Evolutionary conservation across 92 coral and sea anemone species (phyloP).

Genomic region (Epizoanthus ramosus): DNA sequence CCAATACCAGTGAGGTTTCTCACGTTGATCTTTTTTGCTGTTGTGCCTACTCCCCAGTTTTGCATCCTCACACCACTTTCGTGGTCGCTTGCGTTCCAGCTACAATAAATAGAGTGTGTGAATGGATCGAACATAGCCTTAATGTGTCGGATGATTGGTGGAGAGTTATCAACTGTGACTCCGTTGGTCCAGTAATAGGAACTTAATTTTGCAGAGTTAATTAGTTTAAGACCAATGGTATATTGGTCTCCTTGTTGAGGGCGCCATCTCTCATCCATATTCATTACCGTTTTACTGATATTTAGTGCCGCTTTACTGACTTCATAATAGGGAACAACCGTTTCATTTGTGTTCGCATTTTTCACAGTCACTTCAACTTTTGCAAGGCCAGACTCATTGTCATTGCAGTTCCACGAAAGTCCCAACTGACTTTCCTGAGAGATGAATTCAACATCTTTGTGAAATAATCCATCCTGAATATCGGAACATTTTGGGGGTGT

Average conservation of each 20-base stretch:
- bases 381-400: slow-evolving; percentile 64
- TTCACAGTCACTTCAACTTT: slow-evolving; percentile 61
- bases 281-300: no score
- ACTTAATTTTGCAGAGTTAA: slow-evolving; percentile 62
- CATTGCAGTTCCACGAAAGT: slow-evolving; percentile 72
- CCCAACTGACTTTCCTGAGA: slow-evolving; percentile 40
- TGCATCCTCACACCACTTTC: slow-evolving; percentile 67
- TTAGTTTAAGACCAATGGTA: slow-evolving; percentile 62
- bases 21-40: slow-evolving; percentile 59
- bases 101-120: slow-evolving; percentile 32
- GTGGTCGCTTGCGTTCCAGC: slow-evolving; percentile 59
- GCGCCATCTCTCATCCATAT: no score
- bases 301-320: slow-evolving; percentile 10
- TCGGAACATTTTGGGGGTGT: slow-evolving; percentile 72
- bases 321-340: slow-evolving; percentile 63
- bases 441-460: slow-evolving; percentile 36
- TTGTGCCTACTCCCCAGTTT: slow-evolving; percentile 65
- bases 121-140: slow-evolving; percentile 44
- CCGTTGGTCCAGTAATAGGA: slow-evolving; percentile 76
- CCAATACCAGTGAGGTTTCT: slow-evolving; percentile 54
- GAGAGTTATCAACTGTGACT: slow-evolving; percentile 71
- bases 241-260: slow-evolving; percentile 24
- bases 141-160: slow-evolving; percentile 62
- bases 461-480: slow-evolving; percentile 50
- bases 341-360: slow-evolving; percentile 33